These are phyloP conservation scores for Philantomba maxwellii DNA, from an alignment of 2,113 vertebrate species.

Conservation along the genomic window DNA sequence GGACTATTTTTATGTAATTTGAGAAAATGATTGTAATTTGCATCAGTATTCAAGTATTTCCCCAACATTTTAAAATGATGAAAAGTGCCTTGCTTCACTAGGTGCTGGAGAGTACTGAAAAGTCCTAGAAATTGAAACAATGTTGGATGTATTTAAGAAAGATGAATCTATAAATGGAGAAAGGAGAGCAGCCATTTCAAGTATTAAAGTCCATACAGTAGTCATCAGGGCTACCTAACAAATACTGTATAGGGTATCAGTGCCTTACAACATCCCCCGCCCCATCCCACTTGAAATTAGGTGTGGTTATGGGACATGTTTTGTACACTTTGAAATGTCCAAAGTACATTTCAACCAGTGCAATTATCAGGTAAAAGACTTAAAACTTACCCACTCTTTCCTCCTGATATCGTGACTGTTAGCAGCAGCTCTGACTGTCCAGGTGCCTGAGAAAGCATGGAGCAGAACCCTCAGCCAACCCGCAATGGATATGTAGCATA, in stretches of 20 bases:
- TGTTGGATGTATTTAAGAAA: not conserved
- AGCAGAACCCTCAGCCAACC: not conserved
- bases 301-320: not conserved
- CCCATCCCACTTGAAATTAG: not conserved
- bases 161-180: not conserved
- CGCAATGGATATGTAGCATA: no score
- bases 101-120: not conserved
- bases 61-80: not conserved
- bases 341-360: not conserved
- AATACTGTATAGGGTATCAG: not conserved
- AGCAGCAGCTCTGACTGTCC: not conserved
- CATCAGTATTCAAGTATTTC: not conserved
- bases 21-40: not conserved
- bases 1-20: not conserved
- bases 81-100: not conserved
- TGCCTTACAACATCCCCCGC: accelerated
- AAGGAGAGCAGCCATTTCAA: not conserved
- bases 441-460: not conserved
- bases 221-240: not conserved
- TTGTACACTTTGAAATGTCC: not conserved
- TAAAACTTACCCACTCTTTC: not conserved
- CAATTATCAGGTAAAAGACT: not conserved
- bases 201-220: not conserved
- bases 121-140: not conserved
- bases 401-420: not conserved